Base-by-base conservation (phyloP, 2,888 invertebrate genomes). In the Dryobotodes eremita region DNA sequence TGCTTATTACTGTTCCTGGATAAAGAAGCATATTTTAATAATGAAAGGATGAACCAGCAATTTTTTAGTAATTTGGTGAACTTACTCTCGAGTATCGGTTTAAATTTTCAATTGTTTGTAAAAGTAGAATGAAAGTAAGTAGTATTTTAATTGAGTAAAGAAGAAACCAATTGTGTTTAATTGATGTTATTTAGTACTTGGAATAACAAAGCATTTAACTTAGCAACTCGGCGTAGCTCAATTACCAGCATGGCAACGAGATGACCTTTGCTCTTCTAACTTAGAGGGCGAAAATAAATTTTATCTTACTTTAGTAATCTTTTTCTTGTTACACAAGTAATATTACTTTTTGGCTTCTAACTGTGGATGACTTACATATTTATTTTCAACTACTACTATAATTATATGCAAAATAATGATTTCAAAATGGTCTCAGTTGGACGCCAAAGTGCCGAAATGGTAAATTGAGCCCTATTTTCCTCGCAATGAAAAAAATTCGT, bases 131-230 rank as follows among this genome's bases (percentile, higher is more conserved):
- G 69, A 82, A 82, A 75, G 69, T n/a, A n/a, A n/a, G n/a, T 86
- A 75, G 75, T 75, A 55, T 80, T 77, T 75, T 79, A 89, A 84
- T 84, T 84, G 82, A 71, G 48, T 61, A 53, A 71, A 81, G 75
- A 75, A 64, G 80, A 83, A 82, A 86, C 76, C 82, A 84, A 89
- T 89, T 89, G 77, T 75, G 64, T 79, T 77, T 87, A 88, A 88
- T 86, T 86, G 77, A 42, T 81, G 81, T 89, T 89, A 88, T 88
- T 88, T 83, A 80, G 79, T 75, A 86, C 75, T 84, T 73, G 66
- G 75, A 83, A 84, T 83, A 83, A 89, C 84, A 83, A 84, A 80
- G 71, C 80, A 70, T 89, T 86, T 82, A 71, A 83, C 79, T 82
- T 85, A 70, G 68, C 59, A 73, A 83, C 82, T 76, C 69, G 26